Evolutionary conservation across 2,888 invertebrate genomes (phyloP).

Genomic region (Caenorhabditis sinica): DNA sequence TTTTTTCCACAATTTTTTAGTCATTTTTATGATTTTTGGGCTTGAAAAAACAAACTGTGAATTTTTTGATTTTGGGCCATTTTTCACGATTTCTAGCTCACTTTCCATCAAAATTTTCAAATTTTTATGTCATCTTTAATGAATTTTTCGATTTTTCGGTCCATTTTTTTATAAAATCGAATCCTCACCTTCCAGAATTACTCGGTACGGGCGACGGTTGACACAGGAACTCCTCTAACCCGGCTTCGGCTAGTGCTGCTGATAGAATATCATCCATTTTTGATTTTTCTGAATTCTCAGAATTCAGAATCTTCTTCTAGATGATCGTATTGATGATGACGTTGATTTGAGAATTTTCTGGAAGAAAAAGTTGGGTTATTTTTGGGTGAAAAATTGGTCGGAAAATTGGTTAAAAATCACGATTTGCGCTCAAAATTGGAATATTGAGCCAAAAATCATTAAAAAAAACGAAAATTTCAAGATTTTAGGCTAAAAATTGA

Average conservation of each 20-base stretch:
- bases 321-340: not conserved
- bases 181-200: constrained; percentile 50
- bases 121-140: not conserved
- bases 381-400: too few species aligned
- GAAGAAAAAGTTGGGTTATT: not conserved
- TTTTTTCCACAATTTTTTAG: too few species aligned
- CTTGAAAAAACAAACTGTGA: too few species aligned
- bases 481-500: too few species aligned
- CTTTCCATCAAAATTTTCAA: not conserved
- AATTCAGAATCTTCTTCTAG: not conserved
- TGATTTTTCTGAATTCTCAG: not conserved
- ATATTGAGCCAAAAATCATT: too few species aligned
- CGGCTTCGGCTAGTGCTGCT: constrained; percentile 73
- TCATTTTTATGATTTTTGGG: too few species aligned
- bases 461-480: too few species aligned
- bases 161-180: not conserved
- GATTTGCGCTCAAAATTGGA: too few species aligned
- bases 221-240: constrained; percentile 70
- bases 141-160: not conserved
- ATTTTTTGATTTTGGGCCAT: too few species aligned
- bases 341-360: constrained; percentile 20
- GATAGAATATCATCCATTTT: constrained; percentile 76
- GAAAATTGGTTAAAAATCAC: too few species aligned
- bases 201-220: constrained; percentile 56
- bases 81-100: too few species aligned